These are phyloP conservation scores for Ectemnius continuus DNA, from an alignment of 2,888 invertebrate genomes.

Conservation along the genomic window DNA sequence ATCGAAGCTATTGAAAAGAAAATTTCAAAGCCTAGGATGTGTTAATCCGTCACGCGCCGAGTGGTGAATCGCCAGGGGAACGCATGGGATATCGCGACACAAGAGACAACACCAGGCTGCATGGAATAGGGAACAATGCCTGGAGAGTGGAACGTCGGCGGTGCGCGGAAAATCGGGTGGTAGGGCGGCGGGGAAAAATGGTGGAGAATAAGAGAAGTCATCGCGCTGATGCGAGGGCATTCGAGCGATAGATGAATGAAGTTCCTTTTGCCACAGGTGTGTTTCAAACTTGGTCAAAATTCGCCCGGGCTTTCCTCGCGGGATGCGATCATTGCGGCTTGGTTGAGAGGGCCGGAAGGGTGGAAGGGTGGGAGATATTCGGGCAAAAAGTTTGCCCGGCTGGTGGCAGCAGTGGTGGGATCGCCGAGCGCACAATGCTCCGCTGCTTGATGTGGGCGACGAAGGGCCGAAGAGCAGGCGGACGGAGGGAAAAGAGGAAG, in stretches of 20 bases:
- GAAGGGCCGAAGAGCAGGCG: not conserved
- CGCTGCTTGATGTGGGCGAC: not conserved
- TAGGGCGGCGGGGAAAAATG: not conserved
- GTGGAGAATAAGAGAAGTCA: not conserved
- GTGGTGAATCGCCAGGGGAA: too few relatives aligned
- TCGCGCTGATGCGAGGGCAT: not conserved
- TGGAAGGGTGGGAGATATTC: conserved; percentile 16
- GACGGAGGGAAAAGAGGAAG: not conserved
- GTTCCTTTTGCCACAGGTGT: conserved; percentile 15
- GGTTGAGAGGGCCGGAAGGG: conserved; percentile 15
- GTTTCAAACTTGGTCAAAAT: conserved; percentile 30
- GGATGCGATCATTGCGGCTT: conserved; percentile 38
- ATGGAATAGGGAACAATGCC: too few relatives aligned
- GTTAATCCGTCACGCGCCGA: too few relatives aligned
- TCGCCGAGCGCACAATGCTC: not conserved
- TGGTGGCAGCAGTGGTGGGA: not conserved
- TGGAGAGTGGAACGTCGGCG: too few relatives aligned
- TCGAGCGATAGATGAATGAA: conserved; percentile 13
- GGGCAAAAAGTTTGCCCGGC: conserved; percentile 35
- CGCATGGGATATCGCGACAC: too few relatives aligned
- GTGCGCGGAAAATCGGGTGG: not conserved
- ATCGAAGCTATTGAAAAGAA: too few relatives aligned
- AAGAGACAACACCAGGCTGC: too few relatives aligned
- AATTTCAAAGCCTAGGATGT: too few relatives aligned
- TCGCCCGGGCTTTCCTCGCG: conserved; percentile 17